A percentile compares a stretch with the other conserved stretches of the same genome.
These are phyloP conservation scores for Elmis aenea DNA, from an alignment of 2,888 invertebrate species.

Conservation along the genomic window DNA sequence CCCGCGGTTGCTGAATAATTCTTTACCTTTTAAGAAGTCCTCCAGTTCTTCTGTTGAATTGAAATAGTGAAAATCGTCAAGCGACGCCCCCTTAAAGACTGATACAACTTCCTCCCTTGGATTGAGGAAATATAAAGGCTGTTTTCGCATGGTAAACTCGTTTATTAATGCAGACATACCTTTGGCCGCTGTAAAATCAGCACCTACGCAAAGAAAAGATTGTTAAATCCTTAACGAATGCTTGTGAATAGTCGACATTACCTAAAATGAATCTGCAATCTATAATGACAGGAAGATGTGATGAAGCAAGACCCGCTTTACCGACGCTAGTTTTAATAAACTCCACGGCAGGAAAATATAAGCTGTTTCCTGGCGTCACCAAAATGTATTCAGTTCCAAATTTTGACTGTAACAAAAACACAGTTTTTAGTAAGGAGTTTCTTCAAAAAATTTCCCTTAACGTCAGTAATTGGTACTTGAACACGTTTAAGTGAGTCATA, in stretches of 20 bases:
- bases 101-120: conserved; percentile 62
- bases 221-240: conserved; percentile 2
- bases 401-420: conserved; percentile 52
- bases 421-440: conserved; percentile 2
- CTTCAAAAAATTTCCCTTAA: no score
- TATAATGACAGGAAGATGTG: conserved; percentile 70
- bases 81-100: conserved; percentile 64
- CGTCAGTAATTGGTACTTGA: no score
- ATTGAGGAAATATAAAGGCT: conserved; percentile 66
- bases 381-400: conserved; percentile 67
- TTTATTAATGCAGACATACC: conserved; percentile 72
- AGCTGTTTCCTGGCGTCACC: conserved; percentile 73
- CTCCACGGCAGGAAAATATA: conserved; percentile 78
- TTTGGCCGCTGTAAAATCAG: conserved; percentile 84
- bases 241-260: no score
- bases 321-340: conserved; percentile 76
- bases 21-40: conserved; percentile 50
- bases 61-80: conserved; percentile 58
- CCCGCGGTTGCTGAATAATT: no score
- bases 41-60: conserved; percentile 58
- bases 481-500: no score
- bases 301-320: conserved; percentile 61
- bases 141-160: conserved; percentile 65
- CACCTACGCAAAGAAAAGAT: conserved; percentile 48
- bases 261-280: conserved; percentile 76